phyloP scores from a whole-genome alignment of 2,888 invertebrate species.

The Eurytoma californica region DNA sequence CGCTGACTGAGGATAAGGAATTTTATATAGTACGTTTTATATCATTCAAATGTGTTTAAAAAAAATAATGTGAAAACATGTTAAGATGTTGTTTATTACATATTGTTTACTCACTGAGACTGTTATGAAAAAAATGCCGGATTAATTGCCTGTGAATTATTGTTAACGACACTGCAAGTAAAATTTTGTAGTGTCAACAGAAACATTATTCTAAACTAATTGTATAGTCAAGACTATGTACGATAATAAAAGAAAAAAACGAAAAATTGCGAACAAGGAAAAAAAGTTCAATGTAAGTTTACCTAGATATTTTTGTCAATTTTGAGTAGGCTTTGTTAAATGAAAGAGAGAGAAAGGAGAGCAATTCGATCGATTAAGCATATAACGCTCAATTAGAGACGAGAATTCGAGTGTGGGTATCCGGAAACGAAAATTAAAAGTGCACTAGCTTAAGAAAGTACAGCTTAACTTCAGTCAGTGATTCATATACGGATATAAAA shows the following conservation, averaged over 20 bases:
- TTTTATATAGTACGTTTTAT: slow-evolving; percentile 4
- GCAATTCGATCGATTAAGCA: too few species aligned
- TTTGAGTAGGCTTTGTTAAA: slow-evolving; percentile 10
- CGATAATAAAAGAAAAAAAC: slow-evolving; percentile 5
- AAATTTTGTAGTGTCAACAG: not conserved
- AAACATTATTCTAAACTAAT: slow-evolving; percentile 34
- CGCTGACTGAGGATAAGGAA: slow-evolving; percentile 38
- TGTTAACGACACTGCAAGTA: not conserved
- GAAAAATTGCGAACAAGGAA: not conserved
- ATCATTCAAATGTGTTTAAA: not conserved
- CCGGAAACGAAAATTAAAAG: not conserved
- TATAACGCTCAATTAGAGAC: too few species aligned
- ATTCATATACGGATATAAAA: not conserved
- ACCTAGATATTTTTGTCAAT: slow-evolving; percentile 27
- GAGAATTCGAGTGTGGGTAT: too few species aligned
- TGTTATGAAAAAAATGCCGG: not conserved
- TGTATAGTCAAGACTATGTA: slow-evolving; percentile 17
- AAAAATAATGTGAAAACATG: not conserved
- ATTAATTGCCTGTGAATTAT: slow-evolving; percentile 38
- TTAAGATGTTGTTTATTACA: not conserved
- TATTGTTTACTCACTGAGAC: not conserved
- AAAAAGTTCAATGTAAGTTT: not conserved
- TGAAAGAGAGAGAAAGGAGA: too few species aligned
- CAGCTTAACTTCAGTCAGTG: slow-evolving; percentile 45
- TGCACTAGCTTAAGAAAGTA: not conserved